Base-by-base conservation (phyloP, 2,113 vertebrate genomes). In the Eublepharis macularius region DNA sequence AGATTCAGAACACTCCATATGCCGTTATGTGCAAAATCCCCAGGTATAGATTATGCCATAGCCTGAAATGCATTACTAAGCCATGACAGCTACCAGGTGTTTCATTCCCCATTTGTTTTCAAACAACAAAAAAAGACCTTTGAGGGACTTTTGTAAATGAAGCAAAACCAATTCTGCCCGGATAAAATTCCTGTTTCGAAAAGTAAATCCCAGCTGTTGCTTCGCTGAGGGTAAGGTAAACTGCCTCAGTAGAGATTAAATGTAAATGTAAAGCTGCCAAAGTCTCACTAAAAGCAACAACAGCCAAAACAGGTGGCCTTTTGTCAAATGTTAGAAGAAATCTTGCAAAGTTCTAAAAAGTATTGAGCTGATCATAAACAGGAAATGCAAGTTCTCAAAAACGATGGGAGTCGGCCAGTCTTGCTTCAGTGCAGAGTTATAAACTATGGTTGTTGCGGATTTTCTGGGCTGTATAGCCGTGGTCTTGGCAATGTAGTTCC, bases 101-200 rank as follows among this genome's bases (percentile, higher is more conserved):
- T 92, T 65, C 7, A 34, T 92, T 92, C 92, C n/a, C 82, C 34
- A 68, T 93, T 95, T 94, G 76, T 94, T 88, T 85, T 89, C 68
- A 86, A 43, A 72, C 36, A 32, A 76, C 60, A 60, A 82, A 88
- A 74, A 85, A 83, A 82, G 34, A 34, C 82, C 87, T 45, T 32
- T 86, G 70, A 51, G 89, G 83, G 11, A 87, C 85, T 88, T 6
- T 93, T 70, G 63, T 86, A 95, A 94, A 92, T 95, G 93, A 95
- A 93, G 93, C 94, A 93, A 90, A 95, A 95, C 90, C 92, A 90
- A 93, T 93, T 94, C 87, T 94, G 73, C 84, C 69, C 93, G 66
- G 68, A 86, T 88, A 81, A 88, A 91, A 91, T 65, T 81, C 87
- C 81, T 91, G 86, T 92, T 91, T 72, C 87, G 66, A 87, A 91